Evolutionary conservation across 2,888 invertebrate species (phyloP).

Genomic region (Megastigmus dorsalis): DNA sequence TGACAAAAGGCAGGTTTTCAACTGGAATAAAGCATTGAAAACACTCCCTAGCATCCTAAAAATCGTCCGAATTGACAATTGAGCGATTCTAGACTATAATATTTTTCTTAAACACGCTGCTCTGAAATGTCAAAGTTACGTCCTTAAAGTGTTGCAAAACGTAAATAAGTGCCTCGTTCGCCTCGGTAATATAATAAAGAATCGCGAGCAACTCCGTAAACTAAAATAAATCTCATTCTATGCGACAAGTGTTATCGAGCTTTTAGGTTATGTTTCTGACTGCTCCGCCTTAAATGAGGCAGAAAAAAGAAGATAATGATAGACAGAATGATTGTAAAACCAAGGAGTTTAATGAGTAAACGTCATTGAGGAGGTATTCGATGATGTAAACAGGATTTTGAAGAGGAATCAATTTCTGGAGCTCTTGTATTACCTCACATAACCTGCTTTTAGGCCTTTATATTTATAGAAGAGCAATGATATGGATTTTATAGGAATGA

Average conservation of each 20-base stretch:
- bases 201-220: not conserved
- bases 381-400: conserved; percentile 48
- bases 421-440: conserved; percentile 13
- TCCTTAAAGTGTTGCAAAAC: conserved; percentile 8
- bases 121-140: conserved; percentile 17
- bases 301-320: conserved; percentile 52
- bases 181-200: not conserved
- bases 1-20: conserved; percentile 41
- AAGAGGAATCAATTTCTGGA: conserved; percentile 10
- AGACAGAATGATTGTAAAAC: conserved; percentile 52
- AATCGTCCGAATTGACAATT: conserved; percentile 44
- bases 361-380: conserved; percentile 54
- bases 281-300: conserved; percentile 50
- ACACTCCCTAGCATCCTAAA: conserved; percentile 32
- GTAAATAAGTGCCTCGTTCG: conserved; percentile 38
- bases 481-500: conserved; percentile 38
- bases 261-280: conserved; percentile 51
- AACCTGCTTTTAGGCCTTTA: conserved; percentile 40
- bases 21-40: conserved; percentile 31
- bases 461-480: conserved; percentile 38
- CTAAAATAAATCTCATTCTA: conserved; percentile 10
- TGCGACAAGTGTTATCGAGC: not conserved
- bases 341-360: conserved; percentile 41
- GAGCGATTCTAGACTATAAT: conserved; percentile 29
- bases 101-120: conserved; percentile 41